phyloP scores from a whole-genome alignment of 1,140 invertebrate genomes.

The Bombus affinis region DNA sequence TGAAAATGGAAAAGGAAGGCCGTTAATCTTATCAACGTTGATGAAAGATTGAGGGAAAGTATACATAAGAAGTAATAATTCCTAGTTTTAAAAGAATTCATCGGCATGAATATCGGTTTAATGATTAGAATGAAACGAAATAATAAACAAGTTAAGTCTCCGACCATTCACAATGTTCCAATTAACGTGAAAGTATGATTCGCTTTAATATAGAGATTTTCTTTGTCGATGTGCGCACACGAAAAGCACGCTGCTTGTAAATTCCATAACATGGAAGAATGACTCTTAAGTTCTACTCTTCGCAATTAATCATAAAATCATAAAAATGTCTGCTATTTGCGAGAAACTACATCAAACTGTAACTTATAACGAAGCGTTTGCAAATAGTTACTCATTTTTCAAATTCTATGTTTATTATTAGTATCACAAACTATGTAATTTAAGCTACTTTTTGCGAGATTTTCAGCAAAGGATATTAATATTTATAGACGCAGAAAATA shows the following conservation, averaged over 20 bases:
- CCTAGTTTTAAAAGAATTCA: not conserved
- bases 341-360: not conserved
- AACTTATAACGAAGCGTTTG: not conserved
- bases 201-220: conserved; percentile 5
- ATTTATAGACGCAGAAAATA: not conserved
- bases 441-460: not conserved
- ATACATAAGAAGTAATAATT: not conserved
- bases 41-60: not conserved
- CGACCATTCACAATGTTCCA: not conserved
- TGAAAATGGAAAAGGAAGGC: not conserved
- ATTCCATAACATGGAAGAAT: not conserved
- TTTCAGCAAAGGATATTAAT: not conserved
- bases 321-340: not conserved
- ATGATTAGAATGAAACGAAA: conserved; percentile 24
- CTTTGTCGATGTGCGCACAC: not conserved
- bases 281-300: not conserved
- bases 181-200: conserved; percentile 24
- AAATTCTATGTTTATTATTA: not conserved
- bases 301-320: not conserved
- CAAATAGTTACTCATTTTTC: not conserved
- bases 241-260: not conserved
- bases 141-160: too few species aligned
- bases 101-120: conserved; percentile 1
- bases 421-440: not conserved
- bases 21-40: too few species aligned